These are phyloP conservation scores for Taenioides sp. DNA, from an alignment of 2,797 vertebrate genomes.

Conservation along the genomic window DNA sequence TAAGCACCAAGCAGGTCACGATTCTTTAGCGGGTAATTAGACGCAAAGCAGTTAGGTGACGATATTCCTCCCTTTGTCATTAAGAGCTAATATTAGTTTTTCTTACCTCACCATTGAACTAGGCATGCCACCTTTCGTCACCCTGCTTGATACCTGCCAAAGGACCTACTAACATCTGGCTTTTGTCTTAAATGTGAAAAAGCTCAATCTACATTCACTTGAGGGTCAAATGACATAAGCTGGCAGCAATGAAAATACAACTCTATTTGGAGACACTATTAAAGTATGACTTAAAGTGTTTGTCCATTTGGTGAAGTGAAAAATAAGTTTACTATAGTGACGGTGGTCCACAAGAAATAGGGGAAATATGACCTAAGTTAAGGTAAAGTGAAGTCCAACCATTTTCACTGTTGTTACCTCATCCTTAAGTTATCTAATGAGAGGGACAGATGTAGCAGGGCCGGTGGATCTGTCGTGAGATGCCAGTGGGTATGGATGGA, in stretches of 20 bases:
- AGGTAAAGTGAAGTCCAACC: neutral
- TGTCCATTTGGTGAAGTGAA: neutral
- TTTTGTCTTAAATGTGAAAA: conserved; percentile 9
- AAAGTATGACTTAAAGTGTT: neutral
- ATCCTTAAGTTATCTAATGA: neutral
- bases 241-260: neutral
- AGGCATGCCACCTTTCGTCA: conserved; percentile 31
- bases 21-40: conserved; percentile 43
- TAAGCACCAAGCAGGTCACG: conserved; percentile 25
- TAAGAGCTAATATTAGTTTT: conserved; percentile 64
- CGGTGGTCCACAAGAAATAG: neutral
- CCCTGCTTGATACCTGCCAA: conserved; percentile 10
- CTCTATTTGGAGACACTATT: neutral
- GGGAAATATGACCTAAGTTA: neutral
- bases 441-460: neutral
- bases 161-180: conserved; percentile 16
- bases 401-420: neutral
- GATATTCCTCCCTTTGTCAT: conserved; percentile 49
- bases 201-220: conserved; percentile 6
- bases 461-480: neutral
- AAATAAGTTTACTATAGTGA: neutral
- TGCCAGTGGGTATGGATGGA: neutral
- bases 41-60: conserved; percentile 47
- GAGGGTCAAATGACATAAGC: conserved; percentile 8
- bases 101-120: conserved; percentile 59